Evolutionary conservation across 2,113 vertebrate species (phyloP).

Genomic region (Sceloporus undulatus): DNA sequence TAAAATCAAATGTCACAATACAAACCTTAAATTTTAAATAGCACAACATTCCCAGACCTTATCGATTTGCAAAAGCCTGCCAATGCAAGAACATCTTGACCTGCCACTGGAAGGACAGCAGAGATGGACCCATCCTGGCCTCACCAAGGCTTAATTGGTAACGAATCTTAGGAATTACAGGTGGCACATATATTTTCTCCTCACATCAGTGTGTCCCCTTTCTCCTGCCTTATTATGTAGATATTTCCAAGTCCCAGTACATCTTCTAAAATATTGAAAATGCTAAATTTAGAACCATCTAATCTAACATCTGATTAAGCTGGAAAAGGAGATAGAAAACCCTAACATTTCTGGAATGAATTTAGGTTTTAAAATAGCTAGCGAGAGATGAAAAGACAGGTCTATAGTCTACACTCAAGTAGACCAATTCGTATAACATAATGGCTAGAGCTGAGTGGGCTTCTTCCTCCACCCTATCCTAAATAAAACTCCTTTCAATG

Average conservation of each 20-base stretch:
- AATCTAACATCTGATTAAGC: not conserved
- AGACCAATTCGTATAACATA: constrained; percentile 10
- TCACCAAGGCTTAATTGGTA: too few relatives aligned
- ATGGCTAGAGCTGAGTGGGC: rapidly evolving
- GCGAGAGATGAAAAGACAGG: not conserved
- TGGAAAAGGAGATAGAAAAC: not conserved
- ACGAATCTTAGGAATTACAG: too few relatives aligned
- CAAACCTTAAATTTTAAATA: too few relatives aligned
- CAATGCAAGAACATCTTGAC: too few relatives aligned
- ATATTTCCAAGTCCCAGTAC: not conserved
- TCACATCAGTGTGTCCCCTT: not conserved
- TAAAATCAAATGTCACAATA: too few relatives aligned
- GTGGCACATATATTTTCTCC: too few relatives aligned
- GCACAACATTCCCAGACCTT: too few relatives aligned
- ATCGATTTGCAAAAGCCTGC: too few relatives aligned
- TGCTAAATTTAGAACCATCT: not conserved
- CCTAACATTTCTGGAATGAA: not conserved
- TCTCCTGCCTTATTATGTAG: not conserved
- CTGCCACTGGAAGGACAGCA: too few relatives aligned
- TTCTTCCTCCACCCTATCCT: not conserved
- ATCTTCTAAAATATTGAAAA: not conserved
- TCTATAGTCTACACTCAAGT: not conserved
- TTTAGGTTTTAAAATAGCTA: constrained; percentile 1
- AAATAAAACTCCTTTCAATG: constrained; percentile 32
- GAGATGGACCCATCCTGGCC: too few relatives aligned